Percentiles rank a stretch among this genome's conserved stretches.
Evolutionary conservation across 2,888 invertebrate genomes (phyloP).

Genomic region (Spilarctia lutea): DNA sequence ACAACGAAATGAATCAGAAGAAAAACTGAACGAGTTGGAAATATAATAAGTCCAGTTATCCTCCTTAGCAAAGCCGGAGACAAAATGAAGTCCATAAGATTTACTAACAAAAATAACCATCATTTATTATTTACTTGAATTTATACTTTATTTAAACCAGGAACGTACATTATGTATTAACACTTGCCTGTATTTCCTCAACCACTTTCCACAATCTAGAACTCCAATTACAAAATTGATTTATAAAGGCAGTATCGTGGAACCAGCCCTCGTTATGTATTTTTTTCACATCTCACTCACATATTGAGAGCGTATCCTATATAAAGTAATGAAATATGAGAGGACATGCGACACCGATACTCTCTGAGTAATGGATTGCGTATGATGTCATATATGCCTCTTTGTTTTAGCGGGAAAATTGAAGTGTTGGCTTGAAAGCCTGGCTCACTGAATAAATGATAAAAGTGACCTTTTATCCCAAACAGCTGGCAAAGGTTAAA

Average conservation of each 20-base stretch:
- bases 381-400: conserved; percentile 18
- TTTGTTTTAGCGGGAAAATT: conserved; percentile 9
- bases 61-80: no score
- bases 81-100: no score
- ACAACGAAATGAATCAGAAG: no score
- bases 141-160: no score
- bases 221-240: not conserved
- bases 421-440: conserved; percentile 2
- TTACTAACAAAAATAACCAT: no score
- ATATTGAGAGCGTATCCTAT: conserved; percentile 9
- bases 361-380: conserved; percentile 36
- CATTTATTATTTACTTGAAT: no score
- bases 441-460: not conserved
- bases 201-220: not conserved
- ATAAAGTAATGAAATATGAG: conserved; percentile 11
- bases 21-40: no score
- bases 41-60: no score
- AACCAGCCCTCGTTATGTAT: not conserved
- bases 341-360: conserved; percentile 20
- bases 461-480: not conserved
- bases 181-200: not conserved
- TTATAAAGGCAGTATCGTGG: not conserved
- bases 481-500: not conserved
- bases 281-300: not conserved
- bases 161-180: no score